Conservation (phyloP, 2,113 vertebrate genomes). For the Ivindomyrus marchei region DNA sequence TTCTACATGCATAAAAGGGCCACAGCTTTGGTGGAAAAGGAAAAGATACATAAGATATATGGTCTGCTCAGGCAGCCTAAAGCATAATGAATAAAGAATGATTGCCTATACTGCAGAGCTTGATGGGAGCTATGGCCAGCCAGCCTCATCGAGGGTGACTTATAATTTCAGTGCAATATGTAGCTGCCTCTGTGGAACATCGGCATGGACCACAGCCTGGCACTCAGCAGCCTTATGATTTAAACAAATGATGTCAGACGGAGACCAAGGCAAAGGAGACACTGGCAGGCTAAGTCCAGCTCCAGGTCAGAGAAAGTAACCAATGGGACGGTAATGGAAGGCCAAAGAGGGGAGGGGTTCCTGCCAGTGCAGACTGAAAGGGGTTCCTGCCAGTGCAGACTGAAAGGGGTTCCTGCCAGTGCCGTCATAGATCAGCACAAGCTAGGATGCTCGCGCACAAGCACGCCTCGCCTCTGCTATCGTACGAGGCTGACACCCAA, state of each 20-base stretch:
- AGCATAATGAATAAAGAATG: conserved; percentile 27
- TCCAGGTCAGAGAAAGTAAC: not conserved
- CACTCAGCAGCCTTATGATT: not conserved
- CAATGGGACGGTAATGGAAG: not conserved
- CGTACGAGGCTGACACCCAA: conserved; percentile 48
- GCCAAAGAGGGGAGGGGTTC: not conserved
- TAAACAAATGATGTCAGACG: not conserved
- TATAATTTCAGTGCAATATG: not conserved
- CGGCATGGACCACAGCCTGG: not conserved
- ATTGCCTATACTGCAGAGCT: not conserved
- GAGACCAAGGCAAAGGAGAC: not conserved
- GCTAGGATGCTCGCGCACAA: not conserved
- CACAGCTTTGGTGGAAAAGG: not conserved
- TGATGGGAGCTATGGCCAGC: conserved; percentile 6
- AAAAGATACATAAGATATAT: conserved; percentile 15
- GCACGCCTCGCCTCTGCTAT: conserved; percentile 22
- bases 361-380: not conserved
- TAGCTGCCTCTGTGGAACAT: not conserved
- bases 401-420: not conserved
- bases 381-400: not conserved
- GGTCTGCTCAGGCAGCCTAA: conserved; percentile 20
- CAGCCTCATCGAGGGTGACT: not conserved
- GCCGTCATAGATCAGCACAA: not conserved
- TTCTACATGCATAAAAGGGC: conserved; percentile 1
- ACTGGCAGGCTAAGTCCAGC: not conserved